phyloP scores from a whole-genome alignment of 2,797 vertebrate genomes.

The Lindbergichthys nudifrons region DNA sequence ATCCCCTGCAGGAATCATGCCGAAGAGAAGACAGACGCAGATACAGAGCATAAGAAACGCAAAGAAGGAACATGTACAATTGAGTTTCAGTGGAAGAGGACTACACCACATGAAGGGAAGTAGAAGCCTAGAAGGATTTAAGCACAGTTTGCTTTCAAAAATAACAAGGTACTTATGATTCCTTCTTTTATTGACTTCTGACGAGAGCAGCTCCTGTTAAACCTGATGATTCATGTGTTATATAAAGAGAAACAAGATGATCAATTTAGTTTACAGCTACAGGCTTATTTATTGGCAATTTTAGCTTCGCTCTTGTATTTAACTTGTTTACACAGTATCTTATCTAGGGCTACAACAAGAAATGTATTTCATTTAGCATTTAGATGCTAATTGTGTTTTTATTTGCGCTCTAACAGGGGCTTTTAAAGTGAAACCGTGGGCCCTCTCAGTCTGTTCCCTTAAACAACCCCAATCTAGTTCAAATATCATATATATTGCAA shows the following conservation, averaged over 20 bases:
- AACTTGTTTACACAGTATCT: not conserved
- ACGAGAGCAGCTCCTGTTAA: not conserved
- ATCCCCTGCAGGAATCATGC: slow-evolving; percentile 58
- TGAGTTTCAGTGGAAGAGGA: slow-evolving; percentile 16
- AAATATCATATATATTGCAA: not conserved
- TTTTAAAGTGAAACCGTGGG: not conserved
- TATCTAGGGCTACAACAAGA: not conserved
- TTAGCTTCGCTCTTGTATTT: not conserved
- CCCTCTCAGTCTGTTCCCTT: no score
- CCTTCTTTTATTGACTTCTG: not conserved
- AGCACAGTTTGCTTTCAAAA: not conserved
- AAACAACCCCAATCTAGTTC: no score
- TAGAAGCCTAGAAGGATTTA: slow-evolving; percentile 10
- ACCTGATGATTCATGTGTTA: not conserved
- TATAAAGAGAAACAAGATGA: not conserved
- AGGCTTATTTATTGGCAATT: not conserved
- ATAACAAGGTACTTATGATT: slow-evolving; percentile 6
- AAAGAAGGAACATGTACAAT: slow-evolving; percentile 20
- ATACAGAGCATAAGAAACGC: slow-evolving; percentile 24
- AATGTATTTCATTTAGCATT: not conserved
- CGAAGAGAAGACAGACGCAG: slow-evolving; percentile 28
- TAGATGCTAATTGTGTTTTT: not conserved
- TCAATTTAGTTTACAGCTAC: not conserved
- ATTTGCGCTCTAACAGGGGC: not conserved
- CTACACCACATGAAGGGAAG: slow-evolving; percentile 17